A percentile compares a stretch with the other conserved stretches of the same genome.
Evolutionary conservation across 2,113 vertebrate species (phyloP).

Genomic region (Excalfactoria chinensis): DNA sequence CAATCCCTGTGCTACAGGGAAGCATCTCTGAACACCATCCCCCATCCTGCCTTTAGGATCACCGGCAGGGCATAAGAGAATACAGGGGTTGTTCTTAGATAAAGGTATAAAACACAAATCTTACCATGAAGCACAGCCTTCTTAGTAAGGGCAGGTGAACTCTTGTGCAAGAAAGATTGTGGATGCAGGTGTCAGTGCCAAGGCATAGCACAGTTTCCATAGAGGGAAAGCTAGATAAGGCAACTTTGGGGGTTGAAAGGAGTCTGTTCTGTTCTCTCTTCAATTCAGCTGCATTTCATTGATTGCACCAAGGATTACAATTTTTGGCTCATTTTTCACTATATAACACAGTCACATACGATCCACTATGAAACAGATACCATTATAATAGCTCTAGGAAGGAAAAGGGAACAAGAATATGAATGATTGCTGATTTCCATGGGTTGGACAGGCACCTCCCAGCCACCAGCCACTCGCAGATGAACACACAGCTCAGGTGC

Average conservation of each 20-base stretch:
- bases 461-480: neutral
- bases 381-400: neutral
- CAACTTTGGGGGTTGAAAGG: fast-evolving
- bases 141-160: fast-evolving
- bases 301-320: fast-evolving
- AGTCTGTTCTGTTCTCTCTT: neutral
- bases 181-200: neutral
- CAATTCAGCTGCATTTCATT: neutral
- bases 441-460: neutral
- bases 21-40: neutral
- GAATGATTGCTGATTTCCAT: too few relatives aligned
- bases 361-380: neutral
- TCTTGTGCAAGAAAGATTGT: neutral
- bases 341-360: neutral
- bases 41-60: neutral
- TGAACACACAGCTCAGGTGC: neutral
- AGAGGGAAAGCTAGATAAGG: fast-evolving
- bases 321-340: neutral
- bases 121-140: fast-evolving
- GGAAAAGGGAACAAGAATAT: neutral
- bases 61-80: neutral
- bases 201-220: neutral
- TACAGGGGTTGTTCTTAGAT: neutral
- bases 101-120: neutral
- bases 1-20: too few relatives aligned